phyloP scores from a whole-genome alignment of 2,888 invertebrate genomes.

The Temnothorax rugatulus region DNA sequence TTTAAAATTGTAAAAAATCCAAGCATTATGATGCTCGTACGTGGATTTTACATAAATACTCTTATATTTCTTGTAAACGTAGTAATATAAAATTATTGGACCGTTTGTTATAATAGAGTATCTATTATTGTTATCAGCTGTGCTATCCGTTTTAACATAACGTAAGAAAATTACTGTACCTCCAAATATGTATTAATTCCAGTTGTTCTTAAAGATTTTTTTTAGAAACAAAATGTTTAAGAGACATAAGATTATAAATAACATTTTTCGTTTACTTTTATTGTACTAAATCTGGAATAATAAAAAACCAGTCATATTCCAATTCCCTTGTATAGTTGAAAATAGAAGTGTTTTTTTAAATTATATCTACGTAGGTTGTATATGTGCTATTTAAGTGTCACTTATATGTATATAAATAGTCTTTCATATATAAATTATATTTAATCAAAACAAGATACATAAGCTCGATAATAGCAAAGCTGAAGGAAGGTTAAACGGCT shows the following conservation, averaged over 20 bases:
- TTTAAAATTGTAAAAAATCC: not conserved
- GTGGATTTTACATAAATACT: not conserved
- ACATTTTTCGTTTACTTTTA: not conserved
- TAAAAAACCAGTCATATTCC: conserved; percentile 15
- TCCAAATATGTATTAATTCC: not conserved
- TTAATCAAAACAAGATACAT: too few relatives aligned
- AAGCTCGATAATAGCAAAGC: too few relatives aligned
- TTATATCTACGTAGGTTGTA: not conserved
- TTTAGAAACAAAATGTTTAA: not conserved
- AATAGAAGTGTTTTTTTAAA: not conserved
- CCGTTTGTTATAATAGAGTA: not conserved
- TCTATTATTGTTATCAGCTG: conserved; percentile 1
- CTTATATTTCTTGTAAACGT: not conserved
- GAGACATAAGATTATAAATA: not conserved
- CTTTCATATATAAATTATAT: conserved; percentile 14
- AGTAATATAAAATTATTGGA: not conserved
- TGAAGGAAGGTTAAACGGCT: too few relatives aligned
- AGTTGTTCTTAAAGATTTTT: not conserved
- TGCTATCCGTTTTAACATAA: not conserved
- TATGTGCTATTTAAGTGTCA: not conserved
- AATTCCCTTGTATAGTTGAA: not conserved
- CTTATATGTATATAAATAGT: not conserved
- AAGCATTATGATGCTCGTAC: not conserved
- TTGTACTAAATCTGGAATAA: not conserved
- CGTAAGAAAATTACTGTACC: not conserved